Base-by-base conservation (phyloP, 1,140 invertebrate species). In the Halotydeus destructor region DNA sequence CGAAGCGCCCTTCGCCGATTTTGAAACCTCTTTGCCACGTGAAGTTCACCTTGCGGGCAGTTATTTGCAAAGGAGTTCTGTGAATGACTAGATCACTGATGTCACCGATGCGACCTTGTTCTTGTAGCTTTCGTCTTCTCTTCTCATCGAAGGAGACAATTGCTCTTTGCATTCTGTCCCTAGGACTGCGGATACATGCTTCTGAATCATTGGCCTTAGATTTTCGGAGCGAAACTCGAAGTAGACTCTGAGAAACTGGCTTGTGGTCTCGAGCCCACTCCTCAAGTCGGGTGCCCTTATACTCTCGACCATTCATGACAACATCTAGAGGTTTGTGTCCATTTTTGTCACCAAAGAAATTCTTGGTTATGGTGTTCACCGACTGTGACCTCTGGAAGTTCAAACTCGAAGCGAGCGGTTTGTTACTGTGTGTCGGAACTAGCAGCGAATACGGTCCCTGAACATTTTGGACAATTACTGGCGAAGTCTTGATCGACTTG, bases 21-120 rank as follows among this genome's bases (percentile, higher is more conserved):
- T 88, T 88, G 30, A 83, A 76, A 9, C 83, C 82, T 32, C 82
- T 67, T 61, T 88, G 83, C 84, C 84, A 89, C 31, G 76, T 75
- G 57, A 89, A 89, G 43, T 72, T 79, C 5, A 88, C 78, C 46
- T 70, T 64, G 5, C 69, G 60, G 3, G 72, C 64, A 48, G 65
- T 61, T 23, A 80, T 69, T 27, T 68, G 68, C 27, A 71, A 54
- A 58, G 66, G 6, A 38, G 48, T 11, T 45, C 11, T 67, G 52
- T 72, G 69, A 30, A 59, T 57, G 12, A 57, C 56, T 16, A 43
- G 43, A 46, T 52, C 53, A 38, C 68, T 59, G 26, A 79, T 68
- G 28, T 66, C 68, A 0, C 83, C 83, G 44, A 88, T 83, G 2
- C 76, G 57, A 23, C 71, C 67, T 6, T 67, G 60, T 19, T 67